phyloP scores from a whole-genome alignment of 1,140 invertebrate species.

The Batillaria attramentaria region DNA sequence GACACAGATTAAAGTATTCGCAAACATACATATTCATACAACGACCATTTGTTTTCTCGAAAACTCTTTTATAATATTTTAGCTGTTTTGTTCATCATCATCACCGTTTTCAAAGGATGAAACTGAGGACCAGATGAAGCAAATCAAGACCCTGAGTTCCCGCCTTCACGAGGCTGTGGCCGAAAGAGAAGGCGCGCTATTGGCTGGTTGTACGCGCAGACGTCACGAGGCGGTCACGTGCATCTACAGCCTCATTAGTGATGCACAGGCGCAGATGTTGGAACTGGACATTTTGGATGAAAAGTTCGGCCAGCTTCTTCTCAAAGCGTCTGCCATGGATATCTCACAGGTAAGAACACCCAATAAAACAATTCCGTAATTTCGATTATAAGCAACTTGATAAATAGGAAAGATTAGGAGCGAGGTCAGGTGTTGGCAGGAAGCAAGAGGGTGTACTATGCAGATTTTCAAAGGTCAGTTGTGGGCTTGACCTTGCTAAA shows the following conservation, averaged over 20 bases:
- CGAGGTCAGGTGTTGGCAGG: no score
- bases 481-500: no score
- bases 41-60: no score
- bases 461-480: no score
- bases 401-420: no score
- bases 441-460: no score
- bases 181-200: constrained; percentile 31
- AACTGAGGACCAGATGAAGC: constrained; percentile 39
- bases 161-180: constrained; percentile 36
- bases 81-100: background rate
- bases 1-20: no score
- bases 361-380: no score
- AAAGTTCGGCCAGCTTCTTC: constrained; percentile 29
- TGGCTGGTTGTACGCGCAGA: constrained; percentile 14
- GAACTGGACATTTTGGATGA: constrained; percentile 39
- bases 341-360: constrained; percentile 25
- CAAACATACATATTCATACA: no score
- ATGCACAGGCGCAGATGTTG: constrained; percentile 33
- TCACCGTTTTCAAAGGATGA: constrained; percentile 34
- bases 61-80: no score
- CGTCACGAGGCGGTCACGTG: constrained; percentile 40
- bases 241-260: constrained; percentile 32
- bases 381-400: no score
- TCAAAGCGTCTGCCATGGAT: constrained; percentile 22
- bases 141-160: constrained; percentile 32